Evolutionary conservation across 1,140 invertebrate species (phyloP).

Genomic region (Euura saliciscinereae): DNA sequence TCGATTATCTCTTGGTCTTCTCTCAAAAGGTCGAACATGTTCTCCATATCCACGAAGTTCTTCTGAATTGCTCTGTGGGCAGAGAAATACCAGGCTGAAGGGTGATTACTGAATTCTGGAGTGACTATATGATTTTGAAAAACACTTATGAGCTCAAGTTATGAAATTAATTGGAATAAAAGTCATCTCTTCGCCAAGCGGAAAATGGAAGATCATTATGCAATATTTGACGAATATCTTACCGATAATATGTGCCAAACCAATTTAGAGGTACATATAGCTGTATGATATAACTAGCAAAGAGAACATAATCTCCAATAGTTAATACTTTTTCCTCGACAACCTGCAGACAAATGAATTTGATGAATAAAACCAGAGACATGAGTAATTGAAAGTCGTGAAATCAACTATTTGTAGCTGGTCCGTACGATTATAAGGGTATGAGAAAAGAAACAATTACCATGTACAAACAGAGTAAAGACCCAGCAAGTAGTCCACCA

Average conservation of each 20-base stretch:
- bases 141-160: conserved; percentile 20
- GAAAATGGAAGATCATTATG: neutral
- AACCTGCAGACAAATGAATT: conserved; percentile 44
- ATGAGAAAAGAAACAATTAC: conserved; percentile 47
- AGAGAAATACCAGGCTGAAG: conserved; percentile 16
- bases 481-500: conserved; percentile 82
- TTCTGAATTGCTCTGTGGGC: conserved; percentile 87
- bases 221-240: conserved; percentile 21
- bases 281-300: conserved; percentile 94
- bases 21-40: conserved; percentile 95
- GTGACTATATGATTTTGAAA: conserved; percentile 15
- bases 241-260: conserved; percentile 98
- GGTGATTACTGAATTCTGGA: neutral
- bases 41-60: conserved; percentile 99
- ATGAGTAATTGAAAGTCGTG: conserved; percentile 10
- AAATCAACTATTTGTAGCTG: conserved; percentile 13
- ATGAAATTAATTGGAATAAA: conserved; percentile 12
- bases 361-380: conserved; percentile 4
- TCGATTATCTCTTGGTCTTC: conserved; percentile 88
- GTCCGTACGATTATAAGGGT: too few species aligned
- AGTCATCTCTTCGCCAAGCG: neutral
- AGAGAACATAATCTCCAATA: conserved; percentile 94
- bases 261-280: conserved; percentile 96
- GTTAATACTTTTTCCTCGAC: conserved; percentile 72
- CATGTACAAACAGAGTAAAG: conserved; percentile 86